These are phyloP conservation scores for Gonatopus flavifemur DNA, from an alignment of 1,140 invertebrate genomes.

Conservation along the genomic window DNA sequence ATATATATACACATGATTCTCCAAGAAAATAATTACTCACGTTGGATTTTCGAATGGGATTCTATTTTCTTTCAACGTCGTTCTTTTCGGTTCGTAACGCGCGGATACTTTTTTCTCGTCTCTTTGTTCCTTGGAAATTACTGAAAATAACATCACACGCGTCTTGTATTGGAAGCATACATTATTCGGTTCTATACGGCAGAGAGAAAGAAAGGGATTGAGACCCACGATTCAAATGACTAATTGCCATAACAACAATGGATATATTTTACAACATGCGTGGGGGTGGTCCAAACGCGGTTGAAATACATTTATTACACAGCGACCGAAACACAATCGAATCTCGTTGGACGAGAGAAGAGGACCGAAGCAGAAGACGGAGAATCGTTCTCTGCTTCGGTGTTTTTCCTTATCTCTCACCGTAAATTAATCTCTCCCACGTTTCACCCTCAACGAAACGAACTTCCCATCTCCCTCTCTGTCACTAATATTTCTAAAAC, in stretches of 20 bases:
- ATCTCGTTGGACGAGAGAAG: slow-evolving; percentile 30
- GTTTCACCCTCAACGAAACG: slow-evolving; percentile 23
- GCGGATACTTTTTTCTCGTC: too few species aligned
- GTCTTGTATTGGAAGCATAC: slow-evolving; percentile 45
- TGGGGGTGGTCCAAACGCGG: slow-evolving; percentile 29
- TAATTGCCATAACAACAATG: slow-evolving; percentile 57
- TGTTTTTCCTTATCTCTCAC: slow-evolving; percentile 55
- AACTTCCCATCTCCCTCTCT: slow-evolving; percentile 13
- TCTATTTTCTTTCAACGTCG: slow-evolving; percentile 8
- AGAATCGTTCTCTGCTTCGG: neutral
- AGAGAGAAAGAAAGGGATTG: too few species aligned
- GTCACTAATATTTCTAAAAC: slow-evolving; percentile 43
- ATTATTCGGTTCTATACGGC: slow-evolving; percentile 49
- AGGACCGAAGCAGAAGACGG: neutral
- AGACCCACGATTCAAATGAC: slow-evolving; percentile 47
- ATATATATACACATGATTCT: too few species aligned
- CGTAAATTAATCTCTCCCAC: slow-evolving; percentile 51
- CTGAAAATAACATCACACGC: slow-evolving; percentile 47
- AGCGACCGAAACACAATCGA: slow-evolving; percentile 50
- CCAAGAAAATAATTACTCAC: too few species aligned
- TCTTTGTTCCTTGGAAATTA: slow-evolving; percentile 1
- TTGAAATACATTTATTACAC: slow-evolving; percentile 55
- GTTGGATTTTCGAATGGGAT: too few species aligned
- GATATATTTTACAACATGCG: slow-evolving; percentile 49
- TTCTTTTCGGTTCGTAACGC: slow-evolving; percentile 8